Conservation (phyloP, 64 coral and sea anemone species). For the Stichodactyla helianthus region DNA sequence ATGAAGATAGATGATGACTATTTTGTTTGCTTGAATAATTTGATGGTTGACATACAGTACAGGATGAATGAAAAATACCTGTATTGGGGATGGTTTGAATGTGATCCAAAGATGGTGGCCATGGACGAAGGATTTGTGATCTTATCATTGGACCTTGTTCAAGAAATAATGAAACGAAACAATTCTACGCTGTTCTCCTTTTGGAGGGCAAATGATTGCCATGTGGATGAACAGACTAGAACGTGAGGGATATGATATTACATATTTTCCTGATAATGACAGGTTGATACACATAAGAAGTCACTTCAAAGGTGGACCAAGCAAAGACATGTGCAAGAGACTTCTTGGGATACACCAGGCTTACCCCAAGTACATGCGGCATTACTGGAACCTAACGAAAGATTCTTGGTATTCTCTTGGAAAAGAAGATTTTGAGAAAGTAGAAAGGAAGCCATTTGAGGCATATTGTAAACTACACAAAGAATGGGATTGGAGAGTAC, state of each 20-base stretch:
- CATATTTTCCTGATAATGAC: constrained; percentile 35
- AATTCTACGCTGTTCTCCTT: constrained; percentile 39
- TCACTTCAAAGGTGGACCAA: not conserved
- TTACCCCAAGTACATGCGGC: constrained; percentile 31
- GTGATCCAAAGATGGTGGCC: constrained; percentile 42
- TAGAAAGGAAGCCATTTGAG: constrained; percentile 29
- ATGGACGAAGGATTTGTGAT: constrained; percentile 44
- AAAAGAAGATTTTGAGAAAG: constrained; percentile 21
- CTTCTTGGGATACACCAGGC: constrained; percentile 45
- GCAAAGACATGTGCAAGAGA: constrained; percentile 30
- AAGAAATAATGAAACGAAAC: constrained; percentile 33
- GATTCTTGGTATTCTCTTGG: constrained; percentile 40
- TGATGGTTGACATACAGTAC: constrained; percentile 32
- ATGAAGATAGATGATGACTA: constrained; percentile 33
- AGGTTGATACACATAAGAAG: constrained; percentile 25
- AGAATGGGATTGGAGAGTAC: constrained; percentile 43
- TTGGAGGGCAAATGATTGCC: constrained; percentile 53
- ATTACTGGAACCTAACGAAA: constrained; percentile 50
- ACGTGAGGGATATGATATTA: constrained; percentile 19
- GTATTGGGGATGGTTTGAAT: constrained; percentile 30
- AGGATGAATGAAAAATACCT: constrained; percentile 38
- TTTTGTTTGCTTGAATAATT: constrained; percentile 50
- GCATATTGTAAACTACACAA: constrained; percentile 27
- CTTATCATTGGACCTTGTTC: constrained; percentile 15
- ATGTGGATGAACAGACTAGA: constrained; percentile 47